Evolutionary conservation across 2,113 vertebrate species (phyloP).

Genomic region (Todiramphus saurophagus): DNA sequence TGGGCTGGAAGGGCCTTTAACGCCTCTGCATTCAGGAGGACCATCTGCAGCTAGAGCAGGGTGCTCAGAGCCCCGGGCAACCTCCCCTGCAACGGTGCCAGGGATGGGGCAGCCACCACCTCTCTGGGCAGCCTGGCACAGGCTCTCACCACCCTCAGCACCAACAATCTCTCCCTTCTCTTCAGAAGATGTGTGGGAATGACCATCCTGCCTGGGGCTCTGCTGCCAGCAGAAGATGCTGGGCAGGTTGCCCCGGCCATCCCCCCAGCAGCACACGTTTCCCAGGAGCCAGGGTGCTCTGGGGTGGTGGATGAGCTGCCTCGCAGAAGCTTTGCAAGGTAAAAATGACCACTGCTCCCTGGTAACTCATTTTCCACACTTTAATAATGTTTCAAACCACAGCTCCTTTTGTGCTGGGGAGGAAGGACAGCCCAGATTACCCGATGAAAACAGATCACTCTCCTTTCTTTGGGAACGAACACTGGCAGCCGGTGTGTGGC

Average conservation of each 20-base stretch:
- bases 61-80: rapidly evolving
- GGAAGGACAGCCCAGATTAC: neutral
- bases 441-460: neutral
- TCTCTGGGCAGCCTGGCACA: neutral
- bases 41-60: too few species aligned
- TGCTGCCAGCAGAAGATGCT: neutral
- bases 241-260: rapidly evolving
- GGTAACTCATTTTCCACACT: neutral
- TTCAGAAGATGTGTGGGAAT: neutral
- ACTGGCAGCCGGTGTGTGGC: rapidly evolving
- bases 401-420: neutral
- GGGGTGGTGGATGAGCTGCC: rapidly evolving
- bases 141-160: too few species aligned
- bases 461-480: neutral
- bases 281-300: rapidly evolving
- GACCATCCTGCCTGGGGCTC: rapidly evolving
- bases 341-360: neutral
- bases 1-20: neutral
- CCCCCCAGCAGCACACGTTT: too few species aligned
- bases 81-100: neutral
- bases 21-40: too few species aligned
- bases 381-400: neutral
- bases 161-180: too few species aligned
- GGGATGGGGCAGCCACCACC: neutral
- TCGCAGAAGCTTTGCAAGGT: neutral